Percentiles rank a stretch among this genome's conserved stretches.
Evolutionary conservation across 2,888 invertebrate genomes (phyloP).

Genomic region (Diabrotica balteata): DNA sequence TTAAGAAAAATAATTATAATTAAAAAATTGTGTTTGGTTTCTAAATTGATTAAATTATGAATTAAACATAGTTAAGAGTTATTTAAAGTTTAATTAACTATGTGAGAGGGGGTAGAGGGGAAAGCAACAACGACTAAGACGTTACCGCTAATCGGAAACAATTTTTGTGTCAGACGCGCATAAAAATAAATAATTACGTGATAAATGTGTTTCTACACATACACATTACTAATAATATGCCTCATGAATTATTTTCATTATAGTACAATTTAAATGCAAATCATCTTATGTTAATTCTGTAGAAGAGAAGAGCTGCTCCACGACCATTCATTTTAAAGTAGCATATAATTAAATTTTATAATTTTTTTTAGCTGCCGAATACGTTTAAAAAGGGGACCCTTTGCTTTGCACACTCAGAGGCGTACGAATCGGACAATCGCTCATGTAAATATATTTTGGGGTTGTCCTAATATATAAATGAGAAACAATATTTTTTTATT

Average conservation of each 20-base stretch:
- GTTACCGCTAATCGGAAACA: constrained; percentile 35
- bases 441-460: too few species aligned
- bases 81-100: too few species aligned
- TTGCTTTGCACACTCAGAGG: constrained; percentile 3
- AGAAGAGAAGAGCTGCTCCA: constrained; percentile 48
- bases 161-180: constrained; percentile 37
- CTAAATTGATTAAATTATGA: too few species aligned
- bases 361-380: constrained; percentile 57
- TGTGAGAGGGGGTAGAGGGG: too few species aligned
- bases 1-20: too few species aligned
- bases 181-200: constrained; percentile 53
- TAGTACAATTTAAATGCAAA: constrained; percentile 63
- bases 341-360: constrained; percentile 73
- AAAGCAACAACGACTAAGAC: constrained; percentile 4
- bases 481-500: too few species aligned
- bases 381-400: constrained; percentile 51
- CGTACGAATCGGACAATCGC: constrained; percentile 1
- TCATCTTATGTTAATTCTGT: constrained; percentile 61
- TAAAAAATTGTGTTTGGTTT: too few species aligned
- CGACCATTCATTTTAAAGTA: constrained; percentile 72
- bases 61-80: too few species aligned
- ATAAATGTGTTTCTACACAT: constrained; percentile 54
- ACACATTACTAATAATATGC: constrained; percentile 58
- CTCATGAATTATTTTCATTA: constrained; percentile 61
- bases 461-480: too few species aligned